These are phyloP conservation scores for Lycopodina hypogea DNA, from an alignment of 37 sponge, comb jelly and placozoan species.

Conservation along the genomic window DNA sequence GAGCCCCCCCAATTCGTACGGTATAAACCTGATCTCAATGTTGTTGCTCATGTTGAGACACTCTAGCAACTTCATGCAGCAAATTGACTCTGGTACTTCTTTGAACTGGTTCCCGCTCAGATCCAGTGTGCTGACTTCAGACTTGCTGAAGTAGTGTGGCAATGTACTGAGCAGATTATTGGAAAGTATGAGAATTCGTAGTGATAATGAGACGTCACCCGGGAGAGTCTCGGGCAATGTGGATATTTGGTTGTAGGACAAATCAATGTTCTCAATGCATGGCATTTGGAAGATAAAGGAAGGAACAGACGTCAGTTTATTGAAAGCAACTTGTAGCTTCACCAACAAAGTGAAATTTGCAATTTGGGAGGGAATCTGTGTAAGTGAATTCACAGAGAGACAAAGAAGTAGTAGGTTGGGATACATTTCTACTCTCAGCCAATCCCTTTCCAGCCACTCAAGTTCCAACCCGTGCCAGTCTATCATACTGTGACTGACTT, in stretches of 20 bases:
- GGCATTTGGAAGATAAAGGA: slow-evolving; percentile 49
- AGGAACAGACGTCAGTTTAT: slow-evolving; percentile 33
- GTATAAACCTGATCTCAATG: slow-evolving; percentile 31
- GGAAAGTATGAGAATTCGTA: slow-evolving; percentile 35
- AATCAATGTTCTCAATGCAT: slow-evolving; percentile 33
- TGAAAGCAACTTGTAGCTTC: slow-evolving; percentile 48
- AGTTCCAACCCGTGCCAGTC: slow-evolving; percentile 66
- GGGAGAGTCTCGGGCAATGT: slow-evolving; percentile 41
- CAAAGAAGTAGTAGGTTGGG: slow-evolving; percentile 28
- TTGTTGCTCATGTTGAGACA: slow-evolving; percentile 43
- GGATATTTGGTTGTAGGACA: slow-evolving; percentile 47
- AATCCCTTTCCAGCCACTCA: slow-evolving; percentile 6
- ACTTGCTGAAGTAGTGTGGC: slow-evolving; percentile 42
- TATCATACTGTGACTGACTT: slow-evolving; percentile 13
- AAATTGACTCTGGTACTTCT: slow-evolving; percentile 36
- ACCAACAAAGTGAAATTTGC: slow-evolving; percentile 7
- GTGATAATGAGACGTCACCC: slow-evolving; percentile 9
- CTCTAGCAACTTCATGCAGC: slow-evolving; percentile 4
- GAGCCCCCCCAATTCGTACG: slow-evolving; percentile 48
- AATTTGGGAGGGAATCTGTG: slow-evolving; percentile 33
- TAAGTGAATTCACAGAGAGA: slow-evolving; percentile 44
- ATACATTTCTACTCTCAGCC: slow-evolving; percentile 20
- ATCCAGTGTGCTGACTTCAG: slow-evolving; percentile 16
- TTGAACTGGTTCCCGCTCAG: slow-evolving; percentile 30
- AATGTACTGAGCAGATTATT: slow-evolving; percentile 36